Evolutionary conservation across 2,888 invertebrate genomes (phyloP).

Genomic region (Buathra laborator): DNA sequence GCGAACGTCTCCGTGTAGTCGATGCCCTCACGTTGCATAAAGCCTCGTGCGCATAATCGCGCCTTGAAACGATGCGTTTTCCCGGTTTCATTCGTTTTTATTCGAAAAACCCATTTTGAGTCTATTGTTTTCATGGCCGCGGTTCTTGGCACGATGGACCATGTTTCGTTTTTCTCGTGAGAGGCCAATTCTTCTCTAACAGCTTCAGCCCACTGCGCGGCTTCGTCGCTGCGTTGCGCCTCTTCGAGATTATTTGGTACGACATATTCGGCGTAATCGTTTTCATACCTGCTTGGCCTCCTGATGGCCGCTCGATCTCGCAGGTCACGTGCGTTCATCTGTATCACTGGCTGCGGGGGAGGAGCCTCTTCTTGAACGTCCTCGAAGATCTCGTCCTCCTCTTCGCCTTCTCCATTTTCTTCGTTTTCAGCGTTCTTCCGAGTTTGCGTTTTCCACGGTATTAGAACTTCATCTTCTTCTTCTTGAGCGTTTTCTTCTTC

Average conservation of each 20-base stretch:
- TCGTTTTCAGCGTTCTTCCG: not conserved
- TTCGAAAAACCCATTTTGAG: slow-evolving; percentile 52
- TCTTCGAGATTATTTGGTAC: slow-evolving; percentile 17
- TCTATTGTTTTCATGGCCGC: slow-evolving; percentile 42
- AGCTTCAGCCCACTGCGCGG: slow-evolving; percentile 44
- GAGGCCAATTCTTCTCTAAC: slow-evolving; percentile 24
- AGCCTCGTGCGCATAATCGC: not conserved
- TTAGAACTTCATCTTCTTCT: not conserved
- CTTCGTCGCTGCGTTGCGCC: slow-evolving; percentile 9
- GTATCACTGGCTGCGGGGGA: not conserved
- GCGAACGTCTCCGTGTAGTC: not conserved
- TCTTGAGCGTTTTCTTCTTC: not conserved
- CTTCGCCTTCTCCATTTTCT: not conserved
- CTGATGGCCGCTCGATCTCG: not conserved
- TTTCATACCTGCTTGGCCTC: not conserved
- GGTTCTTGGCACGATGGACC: slow-evolving; percentile 40
- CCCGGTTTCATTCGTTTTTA: slow-evolving; percentile 25
- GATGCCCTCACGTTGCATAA: not conserved
- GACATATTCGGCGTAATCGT: slow-evolving; percentile 9
- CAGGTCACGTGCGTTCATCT: not conserved
- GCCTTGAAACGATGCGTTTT: not conserved
- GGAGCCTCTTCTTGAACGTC: not conserved
- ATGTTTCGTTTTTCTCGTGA: slow-evolving; percentile 42
- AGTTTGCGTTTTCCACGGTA: not conserved
- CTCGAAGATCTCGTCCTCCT: slow-evolving; percentile 16